Percentiles rank a stretch among this genome's conserved stretches.
Evolutionary conservation across 2,113 vertebrate genomes (phyloP).

Genomic region (Myotis lucifugus): DNA sequence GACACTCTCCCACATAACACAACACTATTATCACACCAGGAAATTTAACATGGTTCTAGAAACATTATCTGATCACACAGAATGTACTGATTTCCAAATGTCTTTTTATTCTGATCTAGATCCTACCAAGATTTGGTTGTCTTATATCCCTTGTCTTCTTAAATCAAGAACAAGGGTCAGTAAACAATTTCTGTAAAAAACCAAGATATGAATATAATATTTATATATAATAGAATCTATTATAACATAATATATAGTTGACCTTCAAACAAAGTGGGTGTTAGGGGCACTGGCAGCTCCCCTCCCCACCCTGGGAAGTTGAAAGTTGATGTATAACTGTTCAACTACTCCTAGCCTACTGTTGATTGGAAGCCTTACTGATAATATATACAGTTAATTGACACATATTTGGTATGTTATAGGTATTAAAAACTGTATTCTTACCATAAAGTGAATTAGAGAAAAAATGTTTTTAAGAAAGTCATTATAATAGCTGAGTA

Average conservation of each 20-base stretch:
- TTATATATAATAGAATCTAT: neutral
- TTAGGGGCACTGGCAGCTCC: neutral
- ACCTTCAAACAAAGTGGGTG: neutral
- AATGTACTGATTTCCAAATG: neutral
- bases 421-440: neutral
- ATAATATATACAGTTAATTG: neutral
- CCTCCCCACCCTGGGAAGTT: neutral
- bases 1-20: neutral
- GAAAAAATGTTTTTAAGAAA: neutral
- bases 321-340: neutral
- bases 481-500: neutral
- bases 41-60: neutral
- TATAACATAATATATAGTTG: neutral
- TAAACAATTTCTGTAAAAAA: constrained; percentile 30
- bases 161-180: neutral
- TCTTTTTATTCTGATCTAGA: neutral
- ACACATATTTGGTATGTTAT: neutral
- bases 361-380: neutral
- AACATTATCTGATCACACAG: neutral
- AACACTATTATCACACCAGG: neutral
- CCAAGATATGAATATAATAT: neutral
- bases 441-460: neutral
- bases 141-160: neutral
- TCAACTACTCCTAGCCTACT: neutral
- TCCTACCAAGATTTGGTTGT: neutral